Evolutionary conservation across 2,113 vertebrate genomes (phyloP), one percentile per base, ranked within the genome.

Genomic region (Cettia cetti): DNA sequence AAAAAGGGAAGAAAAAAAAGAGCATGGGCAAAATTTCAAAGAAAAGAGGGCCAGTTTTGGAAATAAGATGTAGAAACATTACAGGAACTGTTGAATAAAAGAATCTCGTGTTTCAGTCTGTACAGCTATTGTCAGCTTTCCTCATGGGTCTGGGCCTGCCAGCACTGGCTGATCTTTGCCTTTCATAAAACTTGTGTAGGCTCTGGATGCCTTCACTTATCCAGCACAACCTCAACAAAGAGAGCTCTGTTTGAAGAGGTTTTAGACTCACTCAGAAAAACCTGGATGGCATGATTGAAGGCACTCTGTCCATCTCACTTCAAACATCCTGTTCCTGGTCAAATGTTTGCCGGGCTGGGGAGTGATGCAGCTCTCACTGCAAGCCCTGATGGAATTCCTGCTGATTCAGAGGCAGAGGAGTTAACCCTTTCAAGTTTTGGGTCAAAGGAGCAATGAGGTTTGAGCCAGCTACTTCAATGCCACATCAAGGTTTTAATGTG

Each of bases 401-500:
- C 95, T 65, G 92, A 64, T 86, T 33, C 86, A 69, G 86, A 86
- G 61, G 63, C 39, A 83, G 37, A 91, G 53, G 90, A 56, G 72
- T 95, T 95, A 95, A 96, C 92, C 92, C 95, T 95, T 93, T 50
- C 68, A 52, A 74, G 45, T 77, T 93, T 81, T 74, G 90, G 68
- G 90, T 83, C 92, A 92, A 83, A 95, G 83, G 76, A 91, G 59
- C 59, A 3, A 66, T 52, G 76, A 60, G 80, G 50, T 60, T 40
- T 42, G 71, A 89, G 77, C 39, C 94, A 92, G 77, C 63, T 19
- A 30, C 80, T 91, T 94, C 92, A 81, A 16, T 89, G 84, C 66
- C 15, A 16, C 18, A 35, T 13, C 64, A 22, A 61, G 42, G 87
- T 84, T 93, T 91, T 84, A 16, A 61, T 35, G 81, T 74, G 81